phyloP scores from a whole-genome alignment of 1,140 invertebrate genomes.

The Pissodes strobi region DNA sequence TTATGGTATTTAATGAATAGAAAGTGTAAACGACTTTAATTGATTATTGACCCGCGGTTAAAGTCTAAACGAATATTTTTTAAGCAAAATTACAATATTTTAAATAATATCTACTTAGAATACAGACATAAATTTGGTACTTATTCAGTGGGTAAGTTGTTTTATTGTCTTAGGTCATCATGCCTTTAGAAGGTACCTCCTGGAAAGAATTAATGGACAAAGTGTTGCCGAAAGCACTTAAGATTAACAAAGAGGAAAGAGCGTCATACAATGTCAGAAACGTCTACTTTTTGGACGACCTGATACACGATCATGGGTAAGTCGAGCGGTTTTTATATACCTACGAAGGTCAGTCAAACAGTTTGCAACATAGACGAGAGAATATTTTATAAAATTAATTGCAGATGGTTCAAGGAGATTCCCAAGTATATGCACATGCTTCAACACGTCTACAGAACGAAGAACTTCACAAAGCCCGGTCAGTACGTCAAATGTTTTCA shows the following conservation, averaged over 20 bases:
- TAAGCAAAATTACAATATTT: no score
- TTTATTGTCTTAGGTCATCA: conserved; percentile 62
- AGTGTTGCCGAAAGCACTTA: conserved; percentile 70
- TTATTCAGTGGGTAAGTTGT: no score
- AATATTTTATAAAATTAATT: neutral
- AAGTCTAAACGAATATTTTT: no score
- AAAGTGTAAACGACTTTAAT: no score
- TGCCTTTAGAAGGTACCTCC: conserved; percentile 76
- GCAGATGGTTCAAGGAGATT: conserved; percentile 35
- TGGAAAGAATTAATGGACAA: conserved; percentile 80
- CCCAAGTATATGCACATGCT: conserved; percentile 93
- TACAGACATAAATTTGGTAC: no score
- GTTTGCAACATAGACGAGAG: no score
- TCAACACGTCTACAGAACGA: conserved; percentile 87
- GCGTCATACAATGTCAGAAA: conserved; percentile 89
- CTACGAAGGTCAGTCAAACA: no score
- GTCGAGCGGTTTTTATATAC: no score
- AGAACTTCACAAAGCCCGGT: conserved; percentile 91
- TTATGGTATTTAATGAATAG: no score
- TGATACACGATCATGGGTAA: conserved; percentile 74
- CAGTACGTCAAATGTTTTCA: conserved; percentile 95
- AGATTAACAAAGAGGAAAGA: conserved; percentile 72
- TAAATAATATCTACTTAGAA: no score
- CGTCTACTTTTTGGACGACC: conserved; percentile 92
- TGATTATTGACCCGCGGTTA: no score